Evolutionary conservation across 2,888 invertebrate genomes (phyloP).

Genomic region (Allophyes oxyacanthae): DNA sequence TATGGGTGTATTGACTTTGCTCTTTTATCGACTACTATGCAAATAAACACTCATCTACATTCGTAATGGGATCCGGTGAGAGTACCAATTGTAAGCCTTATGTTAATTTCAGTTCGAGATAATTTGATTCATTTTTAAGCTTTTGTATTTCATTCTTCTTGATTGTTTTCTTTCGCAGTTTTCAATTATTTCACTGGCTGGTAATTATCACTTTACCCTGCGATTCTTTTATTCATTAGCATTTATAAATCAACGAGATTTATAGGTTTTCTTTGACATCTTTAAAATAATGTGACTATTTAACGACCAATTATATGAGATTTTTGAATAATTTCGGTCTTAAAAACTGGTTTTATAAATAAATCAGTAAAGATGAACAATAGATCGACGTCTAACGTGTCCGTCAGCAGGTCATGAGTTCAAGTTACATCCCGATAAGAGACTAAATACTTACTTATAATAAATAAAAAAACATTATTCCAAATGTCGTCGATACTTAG

Average conservation of each 20-base stretch:
- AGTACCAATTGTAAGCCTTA: not conserved
- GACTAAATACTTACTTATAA: too few species aligned
- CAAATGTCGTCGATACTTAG: too few species aligned
- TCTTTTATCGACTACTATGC: slow-evolving; percentile 6
- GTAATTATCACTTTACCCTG: slow-evolving; percentile 8
- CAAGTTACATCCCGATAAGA: not conserved
- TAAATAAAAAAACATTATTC: too few species aligned
- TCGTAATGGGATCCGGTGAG: slow-evolving; percentile 12
- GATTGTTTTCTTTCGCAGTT: too few species aligned
- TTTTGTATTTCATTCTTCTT: too few species aligned
- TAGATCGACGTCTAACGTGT: slow-evolving; percentile 10
- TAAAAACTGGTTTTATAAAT: slow-evolving; percentile 15
- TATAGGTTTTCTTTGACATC: slow-evolving; percentile 20
- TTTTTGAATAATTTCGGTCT: slow-evolving; percentile 15
- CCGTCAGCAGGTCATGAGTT: slow-evolving; percentile 7
- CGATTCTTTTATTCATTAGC: slow-evolving; percentile 1
- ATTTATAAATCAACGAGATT: slow-evolving; percentile 17
- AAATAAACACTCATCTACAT: slow-evolving; percentile 9
- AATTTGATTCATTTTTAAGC: too few species aligned
- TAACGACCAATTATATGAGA: slow-evolving; percentile 34
- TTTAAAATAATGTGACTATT: slow-evolving; percentile 29
- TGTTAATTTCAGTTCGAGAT: too few species aligned
- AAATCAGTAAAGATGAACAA: slow-evolving; percentile 17
- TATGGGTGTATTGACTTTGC: slow-evolving; percentile 33
- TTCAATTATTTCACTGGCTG: too few species aligned